Percentiles rank a stretch among this genome's conserved stretches.
phyloP scores from a whole-genome alignment of 2,797 vertebrate species.

The Gephyroberyx darwinii region DNA sequence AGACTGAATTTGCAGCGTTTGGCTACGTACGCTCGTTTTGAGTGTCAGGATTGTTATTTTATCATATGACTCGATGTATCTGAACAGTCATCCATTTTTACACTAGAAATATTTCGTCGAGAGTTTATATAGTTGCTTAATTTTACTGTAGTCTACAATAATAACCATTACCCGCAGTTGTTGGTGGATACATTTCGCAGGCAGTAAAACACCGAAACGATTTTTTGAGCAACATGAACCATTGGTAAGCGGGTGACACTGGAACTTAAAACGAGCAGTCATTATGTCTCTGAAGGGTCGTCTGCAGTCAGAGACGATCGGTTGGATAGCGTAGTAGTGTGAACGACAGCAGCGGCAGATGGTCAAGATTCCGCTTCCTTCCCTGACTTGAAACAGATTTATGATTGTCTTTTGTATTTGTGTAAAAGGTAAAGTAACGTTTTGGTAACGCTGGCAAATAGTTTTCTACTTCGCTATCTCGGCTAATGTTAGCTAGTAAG shows the following conservation, averaged over 20 bases:
- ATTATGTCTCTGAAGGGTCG: constrained; percentile 20
- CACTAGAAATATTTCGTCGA: neutral
- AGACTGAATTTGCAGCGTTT: constrained; percentile 4
- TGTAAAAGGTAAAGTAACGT: constrained; percentile 53
- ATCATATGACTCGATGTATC: constrained; percentile 14
- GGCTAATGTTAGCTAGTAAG: too few species aligned
- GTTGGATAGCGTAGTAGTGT: constrained; percentile 55
- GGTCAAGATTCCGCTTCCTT: constrained; percentile 61
- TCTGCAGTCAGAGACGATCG: constrained; percentile 48
- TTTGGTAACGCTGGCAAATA: neutral
- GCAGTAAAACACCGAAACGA: neutral
- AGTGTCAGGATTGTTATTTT: fast-evolving
- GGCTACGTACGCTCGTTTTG: constrained; percentile 56
- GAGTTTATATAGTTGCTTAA: fast-evolving
- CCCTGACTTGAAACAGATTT: constrained; percentile 60
- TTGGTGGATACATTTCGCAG: fast-evolving
- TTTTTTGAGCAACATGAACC: neutral
- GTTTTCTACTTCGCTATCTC: neutral
- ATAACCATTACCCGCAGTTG: neutral
- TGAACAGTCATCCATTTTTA: neutral
- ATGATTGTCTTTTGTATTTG: constrained; percentile 22
- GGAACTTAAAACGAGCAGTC: constrained; percentile 58
- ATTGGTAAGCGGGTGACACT: constrained; percentile 27
- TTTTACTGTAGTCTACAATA: neutral
- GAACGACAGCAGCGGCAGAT: constrained; percentile 58